Conservation (phyloP, 1,140 invertebrate genomes). For the Antheraea pernyi region DNA sequence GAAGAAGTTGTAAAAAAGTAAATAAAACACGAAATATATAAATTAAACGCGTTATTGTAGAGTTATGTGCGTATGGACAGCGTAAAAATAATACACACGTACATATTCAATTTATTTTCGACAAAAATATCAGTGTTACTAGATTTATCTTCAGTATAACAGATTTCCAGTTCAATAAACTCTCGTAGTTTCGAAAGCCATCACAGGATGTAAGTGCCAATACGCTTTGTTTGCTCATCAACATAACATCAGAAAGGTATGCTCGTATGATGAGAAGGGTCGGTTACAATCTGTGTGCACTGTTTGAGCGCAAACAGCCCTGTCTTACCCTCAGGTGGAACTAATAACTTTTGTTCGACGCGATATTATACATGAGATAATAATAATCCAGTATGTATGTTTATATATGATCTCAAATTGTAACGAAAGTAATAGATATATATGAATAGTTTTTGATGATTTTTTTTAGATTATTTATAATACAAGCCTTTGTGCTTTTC, state of each 20-base stretch:
- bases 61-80: too few species aligned
- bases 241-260: slow-evolving; percentile 1
- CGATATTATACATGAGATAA: slow-evolving; percentile 8
- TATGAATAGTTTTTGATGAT: too few species aligned
- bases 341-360: slow-evolving; percentile 46
- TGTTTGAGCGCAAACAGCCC: slow-evolving; percentile 65
- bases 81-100: too few species aligned
- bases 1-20: too few species aligned
- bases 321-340: slow-evolving; percentile 62
- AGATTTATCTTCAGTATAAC: neutral
- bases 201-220: neutral
- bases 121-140: too few species aligned
- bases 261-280: slow-evolving; percentile 24
- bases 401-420: neutral
- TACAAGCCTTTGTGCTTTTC: too few species aligned
- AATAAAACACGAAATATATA: too few species aligned
- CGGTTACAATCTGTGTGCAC: slow-evolving; percentile 59
- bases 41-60: too few species aligned
- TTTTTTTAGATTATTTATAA: too few species aligned
- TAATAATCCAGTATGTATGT: neutral
- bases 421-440: neutral
- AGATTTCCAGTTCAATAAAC: neutral
- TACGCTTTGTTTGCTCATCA: neutral
- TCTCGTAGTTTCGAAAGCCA: neutral
- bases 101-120: too few species aligned